phyloP scores from a whole-genome alignment of 2,888 invertebrate species.

The Heteromurus nitidus region DNA sequence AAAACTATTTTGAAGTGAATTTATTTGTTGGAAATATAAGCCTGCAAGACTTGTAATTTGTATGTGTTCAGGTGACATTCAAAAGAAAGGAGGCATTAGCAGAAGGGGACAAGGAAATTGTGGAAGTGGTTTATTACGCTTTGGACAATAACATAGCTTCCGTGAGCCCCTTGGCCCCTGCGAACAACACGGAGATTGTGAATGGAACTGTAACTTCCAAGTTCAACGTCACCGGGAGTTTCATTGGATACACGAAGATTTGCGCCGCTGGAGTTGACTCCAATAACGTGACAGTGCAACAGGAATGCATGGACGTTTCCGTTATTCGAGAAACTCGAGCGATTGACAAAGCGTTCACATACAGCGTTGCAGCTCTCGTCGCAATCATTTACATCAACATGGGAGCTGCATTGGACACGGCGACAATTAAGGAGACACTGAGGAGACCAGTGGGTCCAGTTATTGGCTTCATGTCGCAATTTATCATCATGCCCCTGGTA shows the following conservation, averaged over 20 bases:
- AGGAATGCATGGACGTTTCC: slow-evolving; percentile 75
- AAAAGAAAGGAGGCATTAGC: slow-evolving; percentile 33
- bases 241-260: slow-evolving; percentile 74
- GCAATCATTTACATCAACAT: slow-evolving; percentile 92
- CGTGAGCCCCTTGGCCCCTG: slow-evolving; percentile 33
- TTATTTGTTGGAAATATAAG: not conserved
- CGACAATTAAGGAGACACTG: slow-evolving; percentile 81
- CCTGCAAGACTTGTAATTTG: not conserved
- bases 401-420: slow-evolving; percentile 90
- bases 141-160: slow-evolving; percentile 66
- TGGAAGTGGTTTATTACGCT: slow-evolving; percentile 62
- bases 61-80: slow-evolving; percentile 33
- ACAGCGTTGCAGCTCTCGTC: slow-evolving; percentile 85
- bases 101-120: slow-evolving; percentile 36
- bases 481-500: slow-evolving; percentile 90
- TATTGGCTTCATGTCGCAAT: slow-evolving; percentile 88
- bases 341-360: slow-evolving; percentile 85
- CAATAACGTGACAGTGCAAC: slow-evolving; percentile 22
- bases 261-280: slow-evolving; percentile 64
- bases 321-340: slow-evolving; percentile 80
- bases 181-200: slow-evolving; percentile 12
- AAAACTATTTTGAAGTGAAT: not conserved
- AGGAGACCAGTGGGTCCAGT: slow-evolving; percentile 85
- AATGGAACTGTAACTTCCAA: slow-evolving; percentile 31
- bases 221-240: slow-evolving; percentile 74